Evolutionary conservation across 2,888 invertebrate genomes (phyloP).

Genomic region (Zygothrica quintamaculata): DNA sequence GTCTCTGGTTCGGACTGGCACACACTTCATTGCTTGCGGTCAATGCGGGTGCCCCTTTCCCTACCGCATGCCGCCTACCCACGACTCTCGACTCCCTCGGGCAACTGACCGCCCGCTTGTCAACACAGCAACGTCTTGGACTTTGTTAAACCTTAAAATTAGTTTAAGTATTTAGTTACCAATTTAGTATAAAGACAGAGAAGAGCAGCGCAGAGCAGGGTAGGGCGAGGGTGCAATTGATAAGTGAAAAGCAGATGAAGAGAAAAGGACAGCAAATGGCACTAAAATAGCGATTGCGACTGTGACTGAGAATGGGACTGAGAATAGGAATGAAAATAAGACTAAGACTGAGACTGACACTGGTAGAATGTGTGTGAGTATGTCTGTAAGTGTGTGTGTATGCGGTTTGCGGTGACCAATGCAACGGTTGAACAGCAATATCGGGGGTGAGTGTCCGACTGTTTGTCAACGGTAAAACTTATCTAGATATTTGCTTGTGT

Average conservation of each 20-base stretch:
- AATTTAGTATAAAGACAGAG: conserved; percentile 63
- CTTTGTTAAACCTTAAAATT: conserved; percentile 81
- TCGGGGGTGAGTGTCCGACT: conserved; percentile 38
- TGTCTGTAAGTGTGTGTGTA: conserved; percentile 41
- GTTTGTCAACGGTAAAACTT: conserved; percentile 62
- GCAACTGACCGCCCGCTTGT: conserved; percentile 39
- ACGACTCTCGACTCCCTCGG: conserved; percentile 8
- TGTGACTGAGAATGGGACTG: conserved; percentile 36
- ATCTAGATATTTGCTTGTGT: conserved; percentile 14
- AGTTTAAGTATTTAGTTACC: conserved; percentile 82
- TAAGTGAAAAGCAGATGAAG: conserved; percentile 46
- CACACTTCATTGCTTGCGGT: conserved; percentile 73
- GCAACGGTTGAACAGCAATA: conserved; percentile 9
- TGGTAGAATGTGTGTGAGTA: conserved; percentile 9
- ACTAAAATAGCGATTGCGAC: too few relatives aligned
- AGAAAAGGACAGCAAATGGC: conserved; percentile 1
- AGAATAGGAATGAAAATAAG: conserved; percentile 28
- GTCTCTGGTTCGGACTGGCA: conserved; percentile 1
- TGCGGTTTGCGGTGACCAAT: conserved; percentile 64
- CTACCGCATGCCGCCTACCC: conserved; percentile 1
- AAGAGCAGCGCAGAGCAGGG: background rate
- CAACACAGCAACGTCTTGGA: conserved; percentile 69
- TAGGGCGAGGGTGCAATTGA: conserved; percentile 41
- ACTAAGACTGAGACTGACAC: conserved; percentile 13
- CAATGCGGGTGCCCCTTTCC: conserved; percentile 51